Base-by-base conservation (phyloP, 2,888 invertebrate genomes). In the Caenorhabditis drosophilae region DNA sequence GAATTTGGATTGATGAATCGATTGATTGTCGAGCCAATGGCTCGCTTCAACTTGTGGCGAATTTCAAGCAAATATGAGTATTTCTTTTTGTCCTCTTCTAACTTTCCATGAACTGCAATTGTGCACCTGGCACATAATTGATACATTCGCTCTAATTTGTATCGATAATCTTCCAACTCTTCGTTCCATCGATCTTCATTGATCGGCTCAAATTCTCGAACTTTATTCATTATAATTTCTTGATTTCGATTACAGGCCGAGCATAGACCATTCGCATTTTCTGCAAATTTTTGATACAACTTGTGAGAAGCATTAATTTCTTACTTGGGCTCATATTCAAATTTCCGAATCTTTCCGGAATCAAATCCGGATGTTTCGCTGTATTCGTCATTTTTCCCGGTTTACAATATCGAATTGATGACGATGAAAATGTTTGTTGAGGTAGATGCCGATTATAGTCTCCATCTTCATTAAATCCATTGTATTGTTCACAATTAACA, bases 381-480 rank as follows among this genome's bases (percentile, higher is more conserved):
- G n/a, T 49, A 3, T 42, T 59, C 1, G 47, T 20, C 6, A 22
- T 15, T 18, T 41, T 50, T 16, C 35, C 31, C 7, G 50, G 48
- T 40, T 52, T 50, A 40, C 56, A 66, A 40, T 42, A 64, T 31
- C 55, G 38, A 7, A 26, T n/a, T 2, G 47, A 51, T n/a, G 49
- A 7, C 0, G n/a, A n/a, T n/a, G 54, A 54, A 25, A 44, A 46
- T 7, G 26, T 7, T 45, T 69, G 70, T 20, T 48, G 63, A 11
- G 63, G 61, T 34, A 76, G 63, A n/a, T 44, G 44, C 22, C 51
- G 58, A 48, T 75, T 71, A 45, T 78, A 78, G 48, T 74, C 75
- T 9, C 78, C 78, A 41, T 69, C 66, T 23, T 62, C 55, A 2
- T 27, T 72, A 58, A 78, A 78, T 20, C 78, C 78, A 48, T 78